Evolutionary conservation across 2,797 vertebrate genomes (phyloP), one percentile per base, ranked within the genome.

Genomic region (Platyrinchus mystaceus): DNA sequence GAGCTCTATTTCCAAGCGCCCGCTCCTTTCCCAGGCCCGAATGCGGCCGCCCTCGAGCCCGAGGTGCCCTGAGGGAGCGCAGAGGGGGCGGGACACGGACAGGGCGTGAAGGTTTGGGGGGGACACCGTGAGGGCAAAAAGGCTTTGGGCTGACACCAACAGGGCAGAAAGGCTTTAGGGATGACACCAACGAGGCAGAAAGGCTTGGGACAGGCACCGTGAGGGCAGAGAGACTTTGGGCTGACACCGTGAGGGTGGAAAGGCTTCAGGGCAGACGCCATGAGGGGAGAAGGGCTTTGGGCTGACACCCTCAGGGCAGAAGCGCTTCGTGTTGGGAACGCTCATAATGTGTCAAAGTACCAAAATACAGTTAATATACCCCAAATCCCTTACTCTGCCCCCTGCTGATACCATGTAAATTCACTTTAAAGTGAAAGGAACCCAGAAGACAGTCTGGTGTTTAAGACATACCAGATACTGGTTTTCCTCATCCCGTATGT

Each of bases 261-360:
- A 18, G 34, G 10, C 34, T 58, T 11, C 6, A 9, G 55, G 14
- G 17, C 9, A 7, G 41, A 8, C 41, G 14, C 41, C 43, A 10
- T 23, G 14, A 56, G 55, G 14, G 55, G 6, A 23, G n/a, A 58
- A 24, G 15, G 14, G 9, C 55, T 58, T 24, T 6, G 32, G 9
- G 5, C 32, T 6, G 32, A 12, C n/a, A 15, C 34, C 24, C 11
- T 23, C 17, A 23, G 80, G 39, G 64, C 44, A 20, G 24, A 14
- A 27, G 64, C 20, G 59, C 44, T 20, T 2, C 0, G 15, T 0
- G 52, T 14, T 3, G 3, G 5, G 16, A 46, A 3, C 19, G 0
- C 22, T 21, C 24, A 0, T 3, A 7, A 2, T 26, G 9, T 1
- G 4, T 1, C 47, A 2, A 8, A 10, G 10, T 0, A n/a, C 0